Base-by-base conservation (phyloP, 2,113 vertebrate genomes). In the Illadopsis cleaveri region DNA sequence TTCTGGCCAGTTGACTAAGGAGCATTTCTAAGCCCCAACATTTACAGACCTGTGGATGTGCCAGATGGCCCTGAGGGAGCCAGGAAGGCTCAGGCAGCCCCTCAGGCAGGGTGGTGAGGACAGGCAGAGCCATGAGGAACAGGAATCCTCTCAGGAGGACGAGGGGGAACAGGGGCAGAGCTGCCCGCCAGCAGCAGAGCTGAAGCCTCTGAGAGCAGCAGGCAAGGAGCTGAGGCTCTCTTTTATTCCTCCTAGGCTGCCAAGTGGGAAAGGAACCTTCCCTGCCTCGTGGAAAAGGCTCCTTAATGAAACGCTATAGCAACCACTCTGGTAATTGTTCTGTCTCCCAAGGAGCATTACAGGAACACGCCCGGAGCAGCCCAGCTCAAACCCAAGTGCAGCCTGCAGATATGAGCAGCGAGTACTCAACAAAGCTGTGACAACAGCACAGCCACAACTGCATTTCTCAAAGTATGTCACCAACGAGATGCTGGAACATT, bases 51-150 rank as follows among this genome's bases (percentile, higher is more conserved):
- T 56, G 38, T 24, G 81, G 68, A 17, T 4, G 4, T 18, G n/a
- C 2, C 56, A 38, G 65, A 2, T 1, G 4, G 57, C 79, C 44
- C 31, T 6, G 58, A 65, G 69, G 21, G 23, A 40, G 47, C 7
- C 4, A 12, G 33, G 64, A 53, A 6, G 20, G 31, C 30, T 2
- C 51, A 71, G 60, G 70, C 45, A 65, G 45, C 28, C 61, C 47
- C 57, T 81, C 79, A 45, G 13, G 8, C 31, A 0, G 5, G 5
- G 21, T 1, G 35, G 48, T 0, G 0, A 71, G 73, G 82, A 45
- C 35, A 42, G 54, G 66, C 71, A 65, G 44, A 54, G 50, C 54
- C 91, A 40, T 2, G 33, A 71, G 42, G 27, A 2, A 5, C 17
- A 66, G 69, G 33, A 69, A 24, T 20, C 16, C 21, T 27, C 56